phyloP scores from a whole-genome alignment of 2,888 invertebrate species.

The Lissonota sp. region DNA sequence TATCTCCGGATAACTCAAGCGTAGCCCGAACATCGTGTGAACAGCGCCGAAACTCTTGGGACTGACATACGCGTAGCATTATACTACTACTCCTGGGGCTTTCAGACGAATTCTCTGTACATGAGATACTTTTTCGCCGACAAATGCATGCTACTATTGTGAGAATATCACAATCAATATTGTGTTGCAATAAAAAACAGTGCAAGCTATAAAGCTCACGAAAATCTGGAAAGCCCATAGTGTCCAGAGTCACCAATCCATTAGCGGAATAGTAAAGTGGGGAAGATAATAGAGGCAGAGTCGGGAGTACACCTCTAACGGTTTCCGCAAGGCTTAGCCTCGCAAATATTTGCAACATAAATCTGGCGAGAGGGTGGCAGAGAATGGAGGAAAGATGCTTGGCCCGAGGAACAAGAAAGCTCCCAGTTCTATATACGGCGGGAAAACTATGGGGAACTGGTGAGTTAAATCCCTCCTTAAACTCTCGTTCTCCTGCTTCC shows the following conservation, averaged over 20 bases:
- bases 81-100: not conserved
- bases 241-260: conserved; percentile 71
- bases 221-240: conserved; percentile 15
- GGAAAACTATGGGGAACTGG: conserved; percentile 37
- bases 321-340: conserved; percentile 63
- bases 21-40: conserved; percentile 32
- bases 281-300: conserved; percentile 31
- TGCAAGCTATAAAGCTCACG: not conserved
- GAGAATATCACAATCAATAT: too few species aligned
- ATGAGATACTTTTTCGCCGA: too few species aligned
- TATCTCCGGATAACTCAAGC: not conserved
- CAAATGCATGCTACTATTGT: too few species aligned
- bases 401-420: conserved; percentile 1
- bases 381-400: conserved; percentile 11
- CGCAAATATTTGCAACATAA: conserved; percentile 78
- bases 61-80: not conserved
- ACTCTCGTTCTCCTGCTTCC: conserved; percentile 24
- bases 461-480: conserved; percentile 54
- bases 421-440: too few species aligned
- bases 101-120: not conserved
- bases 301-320: conserved; percentile 29
- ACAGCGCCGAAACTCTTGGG: conserved; percentile 33
- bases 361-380: conserved; percentile 55
- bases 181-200: conserved; percentile 16
- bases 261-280: conserved; percentile 64